Percentiles rank a stretch among this genome's conserved stretches.
Evolutionary conservation across 2,113 vertebrate species (phyloP).

Genomic region (Dipodomys ordii): DNA sequence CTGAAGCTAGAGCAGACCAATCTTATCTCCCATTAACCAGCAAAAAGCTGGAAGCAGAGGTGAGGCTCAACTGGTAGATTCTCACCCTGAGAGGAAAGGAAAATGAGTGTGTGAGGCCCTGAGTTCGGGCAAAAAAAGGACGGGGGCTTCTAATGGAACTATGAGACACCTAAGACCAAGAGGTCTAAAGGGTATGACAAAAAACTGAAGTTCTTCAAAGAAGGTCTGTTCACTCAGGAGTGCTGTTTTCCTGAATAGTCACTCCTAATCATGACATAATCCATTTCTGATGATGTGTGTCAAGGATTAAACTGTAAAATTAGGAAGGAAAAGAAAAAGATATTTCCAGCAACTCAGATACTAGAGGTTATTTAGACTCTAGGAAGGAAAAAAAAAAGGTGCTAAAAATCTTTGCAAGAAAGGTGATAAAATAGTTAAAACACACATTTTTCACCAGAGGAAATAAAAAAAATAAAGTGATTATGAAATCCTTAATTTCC

Average conservation of each 20-base stretch:
- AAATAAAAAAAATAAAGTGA: slow-evolving; percentile 13
- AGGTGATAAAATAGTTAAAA: slow-evolving; percentile 33
- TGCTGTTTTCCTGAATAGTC: background rate
- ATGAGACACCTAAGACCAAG: background rate
- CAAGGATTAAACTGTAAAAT: background rate
- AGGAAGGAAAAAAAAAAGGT: background rate
- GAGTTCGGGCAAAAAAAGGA: too few relatives aligned
- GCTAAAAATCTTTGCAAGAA: slow-evolving; percentile 8
- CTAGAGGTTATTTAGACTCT: background rate
- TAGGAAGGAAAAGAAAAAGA: slow-evolving; percentile 25
- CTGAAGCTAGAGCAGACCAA: too few relatives aligned
- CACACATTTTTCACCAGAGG: background rate
- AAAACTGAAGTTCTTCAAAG: background rate
- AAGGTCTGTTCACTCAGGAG: background rate
- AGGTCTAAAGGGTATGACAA: background rate
- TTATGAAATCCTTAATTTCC: background rate
- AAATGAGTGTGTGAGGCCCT: too few relatives aligned
- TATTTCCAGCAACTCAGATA: slow-evolving; percentile 26
- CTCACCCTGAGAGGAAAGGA: too few relatives aligned
- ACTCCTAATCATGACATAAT: background rate
- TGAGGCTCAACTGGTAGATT: too few relatives aligned
- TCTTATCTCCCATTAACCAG: too few relatives aligned
- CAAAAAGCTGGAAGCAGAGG: too few relatives aligned
- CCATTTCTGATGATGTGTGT: background rate
- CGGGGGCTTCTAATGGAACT: background rate